Percentiles rank a stretch among this genome's conserved stretches.
Evolutionary conservation across 2,113 vertebrate species (phyloP).

Genomic region (Fulica atra): DNA sequence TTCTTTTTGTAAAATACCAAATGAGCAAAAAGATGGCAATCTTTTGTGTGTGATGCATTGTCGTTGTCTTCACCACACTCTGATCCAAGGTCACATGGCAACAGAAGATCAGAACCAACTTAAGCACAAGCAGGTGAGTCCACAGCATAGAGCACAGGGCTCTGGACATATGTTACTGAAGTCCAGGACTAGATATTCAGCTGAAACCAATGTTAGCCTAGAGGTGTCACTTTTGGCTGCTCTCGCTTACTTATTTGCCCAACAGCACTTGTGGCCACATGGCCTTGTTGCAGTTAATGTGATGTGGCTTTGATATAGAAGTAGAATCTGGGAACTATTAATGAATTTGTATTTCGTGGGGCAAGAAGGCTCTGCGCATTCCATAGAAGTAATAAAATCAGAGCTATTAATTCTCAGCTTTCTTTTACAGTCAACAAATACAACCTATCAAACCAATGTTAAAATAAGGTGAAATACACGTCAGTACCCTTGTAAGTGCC

Average conservation of each 20-base stretch:
- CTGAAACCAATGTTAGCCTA: not conserved
- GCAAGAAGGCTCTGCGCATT: not conserved
- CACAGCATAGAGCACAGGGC: not conserved
- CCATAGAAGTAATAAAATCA: not conserved
- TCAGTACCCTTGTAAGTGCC: not conserved
- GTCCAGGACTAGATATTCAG: not conserved
- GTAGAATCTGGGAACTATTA: not conserved
- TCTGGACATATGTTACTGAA: not conserved
- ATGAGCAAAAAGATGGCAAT: not conserved
- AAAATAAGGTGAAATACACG: not conserved
- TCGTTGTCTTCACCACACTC: not conserved
- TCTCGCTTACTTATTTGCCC: not conserved
- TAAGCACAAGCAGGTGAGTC: not conserved
- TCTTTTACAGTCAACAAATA: not conserved
- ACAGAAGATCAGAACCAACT: accelerated
- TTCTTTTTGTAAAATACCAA: not conserved
- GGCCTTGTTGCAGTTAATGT: not conserved
- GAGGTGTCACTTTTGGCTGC: not conserved
- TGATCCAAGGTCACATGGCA: not conserved
- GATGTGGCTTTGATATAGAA: not conserved
- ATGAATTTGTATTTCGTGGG: not conserved
- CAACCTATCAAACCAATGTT: not conserved
- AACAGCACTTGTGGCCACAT: not conserved
- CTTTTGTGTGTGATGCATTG: not conserved
- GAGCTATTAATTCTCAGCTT: not conserved